A percentile compares a stretch with the other conserved stretches of the same genome.
These are phyloP conservation scores for Margaritifera margaritifera DNA, from an alignment of 2,888 invertebrate genomes.

Conservation along the genomic window DNA sequence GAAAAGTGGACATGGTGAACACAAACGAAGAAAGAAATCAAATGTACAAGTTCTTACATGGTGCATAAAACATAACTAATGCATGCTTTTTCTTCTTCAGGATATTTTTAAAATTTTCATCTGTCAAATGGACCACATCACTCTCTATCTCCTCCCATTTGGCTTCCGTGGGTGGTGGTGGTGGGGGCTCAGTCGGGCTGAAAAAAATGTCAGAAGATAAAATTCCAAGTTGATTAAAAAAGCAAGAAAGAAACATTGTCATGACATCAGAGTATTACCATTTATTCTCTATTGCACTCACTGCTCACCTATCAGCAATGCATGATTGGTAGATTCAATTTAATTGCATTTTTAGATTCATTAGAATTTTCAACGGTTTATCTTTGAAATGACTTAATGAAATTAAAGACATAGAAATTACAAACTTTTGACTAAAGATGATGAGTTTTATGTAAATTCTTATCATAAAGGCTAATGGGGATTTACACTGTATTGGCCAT, in stretches of 20 bases:
- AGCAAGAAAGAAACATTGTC: background rate
- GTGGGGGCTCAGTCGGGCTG: slow-evolving; percentile 84
- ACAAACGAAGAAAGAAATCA: background rate
- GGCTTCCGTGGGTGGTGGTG: slow-evolving; percentile 86
- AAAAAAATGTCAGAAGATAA: slow-evolving; percentile 4
- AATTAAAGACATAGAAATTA: too few species aligned
- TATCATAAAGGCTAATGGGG: too few species aligned
- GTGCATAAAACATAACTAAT: slow-evolving; percentile 92
- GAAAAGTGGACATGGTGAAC: background rate
- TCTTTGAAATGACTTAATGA: too few species aligned
- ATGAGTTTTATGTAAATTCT: too few species aligned
- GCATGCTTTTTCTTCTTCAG: slow-evolving; percentile 90
- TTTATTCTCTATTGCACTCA: too few species aligned
- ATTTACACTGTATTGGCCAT: too few species aligned
- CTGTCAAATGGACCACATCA: slow-evolving; percentile 84
- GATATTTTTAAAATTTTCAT: slow-evolving; percentile 82
- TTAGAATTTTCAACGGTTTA: too few species aligned
- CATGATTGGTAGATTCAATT: too few species aligned
- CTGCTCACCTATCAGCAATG: too few species aligned
- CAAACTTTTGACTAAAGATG: too few species aligned
- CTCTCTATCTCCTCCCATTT: slow-evolving; percentile 85
- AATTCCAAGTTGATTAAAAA: background rate
- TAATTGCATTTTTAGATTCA: too few species aligned
- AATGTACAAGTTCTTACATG: slow-evolving; percentile 82
- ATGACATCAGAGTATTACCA: too few species aligned